Evolutionary conservation across 2,888 invertebrate genomes (phyloP).

Genomic region (Julus scanicus): DNA sequence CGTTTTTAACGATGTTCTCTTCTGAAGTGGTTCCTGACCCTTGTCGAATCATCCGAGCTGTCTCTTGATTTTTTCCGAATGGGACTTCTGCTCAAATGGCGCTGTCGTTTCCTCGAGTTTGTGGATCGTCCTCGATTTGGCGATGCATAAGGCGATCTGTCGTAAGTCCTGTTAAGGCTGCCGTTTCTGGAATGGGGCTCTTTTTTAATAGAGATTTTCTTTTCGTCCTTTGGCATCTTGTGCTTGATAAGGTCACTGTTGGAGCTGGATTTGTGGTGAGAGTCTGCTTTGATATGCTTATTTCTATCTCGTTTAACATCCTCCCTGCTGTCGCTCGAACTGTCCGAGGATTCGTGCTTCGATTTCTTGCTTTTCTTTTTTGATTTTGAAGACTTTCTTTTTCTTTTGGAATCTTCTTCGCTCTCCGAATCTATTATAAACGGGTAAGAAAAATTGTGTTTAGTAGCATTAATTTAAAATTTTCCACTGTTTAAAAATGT

Average conservation of each 20-base stretch:
- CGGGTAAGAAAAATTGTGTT: not conserved
- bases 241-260: conserved; percentile 4
- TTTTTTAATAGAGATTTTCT: not conserved
- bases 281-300: not conserved
- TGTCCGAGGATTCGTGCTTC: not conserved
- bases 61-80: not conserved
- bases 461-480: not conserved
- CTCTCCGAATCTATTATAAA: conserved; percentile 40
- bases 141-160: not conserved
- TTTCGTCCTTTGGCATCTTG: not conserved
- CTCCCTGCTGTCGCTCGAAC: conserved; percentile 46
- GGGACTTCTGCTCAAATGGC: not conserved
- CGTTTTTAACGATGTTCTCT: not conserved
- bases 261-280: not conserved
- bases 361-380: conserved; percentile 51
- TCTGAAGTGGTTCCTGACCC: not conserved
- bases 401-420: conserved; percentile 18
- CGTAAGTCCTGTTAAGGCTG: not conserved
- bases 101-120: not conserved
- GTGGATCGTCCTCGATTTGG: not conserved
- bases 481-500: too few species aligned
- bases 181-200: not conserved
- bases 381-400: not conserved
- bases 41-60: not conserved
- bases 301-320: conserved; percentile 14